Evolutionary conservation across 1,140 invertebrate genomes (phyloP), one percentile per base, ranked within the genome.

Genomic region (Heliconius hewitsoni): DNA sequence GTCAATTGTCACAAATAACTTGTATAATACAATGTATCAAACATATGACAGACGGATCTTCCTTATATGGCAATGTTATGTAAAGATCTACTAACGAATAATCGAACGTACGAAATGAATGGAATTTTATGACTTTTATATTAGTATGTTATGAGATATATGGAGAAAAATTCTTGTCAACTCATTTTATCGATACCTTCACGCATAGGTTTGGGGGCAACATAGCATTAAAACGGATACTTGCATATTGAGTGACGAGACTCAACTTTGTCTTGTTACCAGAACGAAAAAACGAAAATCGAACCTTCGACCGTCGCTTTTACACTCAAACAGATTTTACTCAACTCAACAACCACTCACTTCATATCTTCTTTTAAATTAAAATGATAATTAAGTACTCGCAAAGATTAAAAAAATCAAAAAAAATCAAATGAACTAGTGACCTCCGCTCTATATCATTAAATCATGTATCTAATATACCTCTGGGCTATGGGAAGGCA

Each of bases 1-100:
- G 60, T n/a, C 60, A 66, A 66, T 66, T 66, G 60, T 66, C 60
- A 66, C 60, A 30, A 66, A 66, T 66, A 66, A 30, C 60, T 66
- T 66, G 27, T 66, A 66, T 30, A 66, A 30, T 66, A 66, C 60
- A 66, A 66, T 66, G 27, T 66, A 66, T 66, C 60, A 30, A 66
- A 30, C 60, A 16, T 30, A 3, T 66, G 60, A 66, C 27, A 66
- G 60, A 66, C 30, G 23, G 23, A 66, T 30, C 11, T 27, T 27
- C 60, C 60, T 66, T 66, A 66, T 66, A 66, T 23, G 60, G 60
- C 27, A 30, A 30, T 66, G 60, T 66, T 66, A 66, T 16, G 60
- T 66, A 30, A n/a, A n/a, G 27, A 66, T n/a, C 9, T 30, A 66
- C 27, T 30, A 27, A 27, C 11, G 23, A 27, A 13, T 66, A 27